Evolutionary conservation across 2,888 invertebrate species (phyloP).

Genomic region (Ichneumoninae sp.): DNA sequence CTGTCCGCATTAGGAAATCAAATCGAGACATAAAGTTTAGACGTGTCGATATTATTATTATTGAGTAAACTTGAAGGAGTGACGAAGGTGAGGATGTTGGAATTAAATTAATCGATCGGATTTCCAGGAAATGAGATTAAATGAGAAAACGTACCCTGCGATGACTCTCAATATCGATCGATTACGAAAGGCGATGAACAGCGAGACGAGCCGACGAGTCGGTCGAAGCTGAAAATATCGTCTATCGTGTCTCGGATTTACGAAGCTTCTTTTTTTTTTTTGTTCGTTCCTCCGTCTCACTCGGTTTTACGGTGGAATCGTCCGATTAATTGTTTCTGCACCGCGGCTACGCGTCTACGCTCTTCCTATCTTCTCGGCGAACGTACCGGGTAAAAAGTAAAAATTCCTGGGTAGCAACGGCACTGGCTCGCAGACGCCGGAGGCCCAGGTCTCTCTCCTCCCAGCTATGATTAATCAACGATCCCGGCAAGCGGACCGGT

Average conservation of each 20-base stretch:
- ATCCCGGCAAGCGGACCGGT: slow-evolving; percentile 36
- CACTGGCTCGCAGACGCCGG: slow-evolving; percentile 43
- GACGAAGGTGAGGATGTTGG: slow-evolving; percentile 1
- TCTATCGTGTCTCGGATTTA: not conserved
- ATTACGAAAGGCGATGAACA: not conserved
- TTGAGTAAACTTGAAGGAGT: not conserved
- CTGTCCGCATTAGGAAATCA: not conserved
- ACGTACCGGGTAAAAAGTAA: slow-evolving; percentile 47
- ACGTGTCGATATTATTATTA: not conserved
- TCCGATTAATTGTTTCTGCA: not conserved
- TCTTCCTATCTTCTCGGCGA: not conserved
- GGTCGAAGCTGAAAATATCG: not conserved
- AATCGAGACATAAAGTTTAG: not conserved
- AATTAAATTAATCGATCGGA: not conserved
- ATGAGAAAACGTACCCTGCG: not conserved
- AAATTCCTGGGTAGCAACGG: slow-evolving; percentile 57
- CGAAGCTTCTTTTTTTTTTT: not conserved
- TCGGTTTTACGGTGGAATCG: not conserved
- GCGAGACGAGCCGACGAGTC: not conserved
- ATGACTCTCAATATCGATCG: not conserved
- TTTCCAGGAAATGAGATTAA: slow-evolving; percentile 12
- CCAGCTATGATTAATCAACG: slow-evolving; percentile 54
- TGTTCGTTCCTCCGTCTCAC: not conserved
- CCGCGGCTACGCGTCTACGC: not conserved
- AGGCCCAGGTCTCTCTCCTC: slow-evolving; percentile 44